phyloP scores from a whole-genome alignment of 2,888 invertebrate genomes.

The Byasa hedistus region DNA sequence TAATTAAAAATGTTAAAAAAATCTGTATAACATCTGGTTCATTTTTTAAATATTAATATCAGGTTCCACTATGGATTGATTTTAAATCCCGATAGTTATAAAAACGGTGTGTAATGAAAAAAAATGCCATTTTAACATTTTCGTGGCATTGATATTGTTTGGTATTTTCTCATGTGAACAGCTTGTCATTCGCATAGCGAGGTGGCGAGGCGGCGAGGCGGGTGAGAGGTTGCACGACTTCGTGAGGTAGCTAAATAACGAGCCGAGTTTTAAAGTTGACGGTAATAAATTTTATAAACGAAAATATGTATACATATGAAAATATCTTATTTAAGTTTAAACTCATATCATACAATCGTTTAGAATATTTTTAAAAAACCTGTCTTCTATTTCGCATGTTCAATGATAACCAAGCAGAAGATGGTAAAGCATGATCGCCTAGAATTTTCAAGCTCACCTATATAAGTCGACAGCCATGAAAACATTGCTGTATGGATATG shows the following conservation, averaged over 20 bases:
- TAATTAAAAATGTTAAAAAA: too few species aligned
- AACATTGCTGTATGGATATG: too few species aligned
- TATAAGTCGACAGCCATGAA: too few species aligned
- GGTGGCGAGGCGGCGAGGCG: neutral
- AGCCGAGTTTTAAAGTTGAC: constrained; percentile 16
- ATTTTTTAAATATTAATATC: too few species aligned
- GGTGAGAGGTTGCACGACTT: constrained; percentile 29
- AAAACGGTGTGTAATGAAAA: neutral
- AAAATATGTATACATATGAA: constrained; percentile 4
- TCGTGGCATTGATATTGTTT: constrained; percentile 6
- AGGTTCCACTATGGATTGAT: too few species aligned
- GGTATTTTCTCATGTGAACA: constrained; percentile 19
- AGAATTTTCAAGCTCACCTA: too few species aligned
- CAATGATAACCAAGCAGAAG: too few species aligned
- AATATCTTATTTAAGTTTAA: constrained; percentile 3
- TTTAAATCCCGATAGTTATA: too few species aligned
- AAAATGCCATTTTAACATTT: neutral
- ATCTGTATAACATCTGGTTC: too few species aligned
- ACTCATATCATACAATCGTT: neutral
- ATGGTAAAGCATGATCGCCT: too few species aligned
- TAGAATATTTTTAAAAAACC: too few species aligned
- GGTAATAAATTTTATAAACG: constrained; percentile 19
- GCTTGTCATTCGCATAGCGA: constrained; percentile 18
- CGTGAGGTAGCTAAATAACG: constrained; percentile 27
- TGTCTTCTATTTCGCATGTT: too few species aligned